phyloP scores from a whole-genome alignment of 2,113 vertebrate species.

The Hippocampus zosterae region DNA sequence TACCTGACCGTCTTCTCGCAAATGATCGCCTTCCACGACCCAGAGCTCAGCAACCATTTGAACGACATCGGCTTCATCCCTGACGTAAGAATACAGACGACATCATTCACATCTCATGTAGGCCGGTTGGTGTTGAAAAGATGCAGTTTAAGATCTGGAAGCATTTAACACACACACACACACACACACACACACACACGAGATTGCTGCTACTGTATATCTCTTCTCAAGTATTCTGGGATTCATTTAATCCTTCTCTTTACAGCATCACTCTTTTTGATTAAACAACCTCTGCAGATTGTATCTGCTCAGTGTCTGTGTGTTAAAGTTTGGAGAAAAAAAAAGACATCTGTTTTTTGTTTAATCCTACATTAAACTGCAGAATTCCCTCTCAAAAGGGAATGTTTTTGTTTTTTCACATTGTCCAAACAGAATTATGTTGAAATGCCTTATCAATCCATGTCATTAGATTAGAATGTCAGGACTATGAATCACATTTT shows the following conservation, averaged over 20 bases:
- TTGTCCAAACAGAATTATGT: constrained; percentile 28
- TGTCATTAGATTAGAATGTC: constrained; percentile 43
- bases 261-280: not conserved
- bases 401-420: constrained; percentile 25
- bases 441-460: constrained; percentile 40
- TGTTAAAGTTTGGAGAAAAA: not conserved
- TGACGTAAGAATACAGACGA: constrained; percentile 72
- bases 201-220: constrained; percentile 20
- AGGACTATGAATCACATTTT: constrained; percentile 33
- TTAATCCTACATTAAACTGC: not conserved
- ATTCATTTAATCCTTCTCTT: constrained; percentile 17
- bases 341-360: not conserved
- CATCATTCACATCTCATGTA: not conserved
- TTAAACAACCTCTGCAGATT: constrained; percentile 1
- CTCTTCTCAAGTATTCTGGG: constrained; percentile 18
- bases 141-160: constrained; percentile 31
- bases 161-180: not conserved
- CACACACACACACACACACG: not conserved
- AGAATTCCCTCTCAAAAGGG: constrained; percentile 30
- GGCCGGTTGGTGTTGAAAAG: not conserved
- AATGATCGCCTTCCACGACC: constrained; percentile 98
- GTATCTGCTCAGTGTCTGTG: not conserved
- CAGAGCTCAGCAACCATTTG: constrained; percentile 96
- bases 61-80: constrained; percentile 99
- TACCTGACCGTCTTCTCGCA: constrained; percentile 98